phyloP scores from a whole-genome alignment of 2,797 vertebrate genomes.

The Pristis pectinata region DNA sequence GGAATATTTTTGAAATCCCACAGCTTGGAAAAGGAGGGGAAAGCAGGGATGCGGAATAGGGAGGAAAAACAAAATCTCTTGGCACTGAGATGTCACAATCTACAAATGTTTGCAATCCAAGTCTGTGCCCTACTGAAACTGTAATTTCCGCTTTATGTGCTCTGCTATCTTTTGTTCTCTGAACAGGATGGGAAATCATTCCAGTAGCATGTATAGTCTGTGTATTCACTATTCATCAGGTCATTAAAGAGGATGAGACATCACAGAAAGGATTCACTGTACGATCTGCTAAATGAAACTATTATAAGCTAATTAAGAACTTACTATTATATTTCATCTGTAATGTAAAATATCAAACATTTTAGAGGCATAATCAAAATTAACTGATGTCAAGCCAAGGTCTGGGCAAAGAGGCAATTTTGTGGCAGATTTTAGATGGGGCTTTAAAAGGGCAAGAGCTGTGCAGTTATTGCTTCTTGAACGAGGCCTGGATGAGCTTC shows the following conservation, averaged over 20 bases:
- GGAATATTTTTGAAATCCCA: not conserved
- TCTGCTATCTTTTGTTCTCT: not conserved
- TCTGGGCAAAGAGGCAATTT: no score
- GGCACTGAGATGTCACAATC: no score
- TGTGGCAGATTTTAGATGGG: no score
- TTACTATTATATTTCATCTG: not conserved
- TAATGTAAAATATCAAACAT: no score
- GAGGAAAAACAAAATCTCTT: not conserved
- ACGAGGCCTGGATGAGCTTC: no score
- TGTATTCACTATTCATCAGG: not conserved
- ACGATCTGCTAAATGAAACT: not conserved
- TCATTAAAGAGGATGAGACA: no score
- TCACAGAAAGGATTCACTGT: not conserved
- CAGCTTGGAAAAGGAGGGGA: not conserved
- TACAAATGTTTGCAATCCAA: not conserved
- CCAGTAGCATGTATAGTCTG: not conserved
- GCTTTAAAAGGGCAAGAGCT: no score
- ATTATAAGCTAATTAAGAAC: not conserved
- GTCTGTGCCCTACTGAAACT: not conserved
- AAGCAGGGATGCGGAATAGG: no score
- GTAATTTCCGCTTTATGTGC: not conserved
- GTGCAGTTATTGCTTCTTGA: no score
- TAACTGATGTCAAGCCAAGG: no score
- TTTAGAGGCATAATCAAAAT: no score
- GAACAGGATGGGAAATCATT: not conserved